phyloP scores from a whole-genome alignment of 2,888 invertebrate genomes.

The Synanthedon tipuliformis region DNA sequence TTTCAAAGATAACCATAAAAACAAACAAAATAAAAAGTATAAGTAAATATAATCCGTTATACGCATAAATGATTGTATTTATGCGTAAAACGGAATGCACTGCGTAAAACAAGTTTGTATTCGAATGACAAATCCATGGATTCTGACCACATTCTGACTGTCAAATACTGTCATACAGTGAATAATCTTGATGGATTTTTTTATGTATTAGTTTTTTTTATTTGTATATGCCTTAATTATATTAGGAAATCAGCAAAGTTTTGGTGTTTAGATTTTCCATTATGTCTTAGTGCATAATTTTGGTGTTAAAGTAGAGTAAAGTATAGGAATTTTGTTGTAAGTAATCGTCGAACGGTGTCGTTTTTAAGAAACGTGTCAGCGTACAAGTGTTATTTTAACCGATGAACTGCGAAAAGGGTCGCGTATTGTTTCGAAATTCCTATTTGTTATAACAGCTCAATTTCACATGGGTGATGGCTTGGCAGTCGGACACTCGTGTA shows the following conservation, averaged over 20 bases:
- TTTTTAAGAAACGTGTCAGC: conserved; percentile 59
- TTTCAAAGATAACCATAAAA: no score
- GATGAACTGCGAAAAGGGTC: conserved; percentile 54
- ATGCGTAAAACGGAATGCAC: conserved; percentile 1
- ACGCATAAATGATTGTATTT: neutral
- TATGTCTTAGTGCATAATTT: conserved; percentile 27
- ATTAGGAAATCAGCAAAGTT: conserved; percentile 34
- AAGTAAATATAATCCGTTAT: neutral
- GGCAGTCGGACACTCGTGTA: conserved; percentile 68
- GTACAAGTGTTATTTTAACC: conserved; percentile 52
- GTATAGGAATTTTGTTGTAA: conserved; percentile 23
- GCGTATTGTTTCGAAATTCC: conserved; percentile 52
- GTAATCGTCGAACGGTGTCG: conserved; percentile 33
- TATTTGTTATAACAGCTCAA: conserved; percentile 49
- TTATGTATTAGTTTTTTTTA: conserved; percentile 56
- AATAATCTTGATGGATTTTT: conserved; percentile 48
- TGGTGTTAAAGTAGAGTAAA: conserved; percentile 30
- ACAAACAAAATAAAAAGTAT: no score
- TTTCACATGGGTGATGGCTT: conserved; percentile 70
- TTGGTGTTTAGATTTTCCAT: conserved; percentile 47
- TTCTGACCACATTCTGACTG: conserved; percentile 13
- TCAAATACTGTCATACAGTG: conserved; percentile 32
- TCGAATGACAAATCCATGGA: conserved; percentile 12
- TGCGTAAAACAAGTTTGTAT: conserved; percentile 2
- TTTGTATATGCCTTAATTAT: conserved; percentile 51